Percentiles rank a stretch among this genome's conserved stretches.
Conservation (phyloP, 1,140 invertebrate genomes). For the Condylostylus longicornis region DNA sequence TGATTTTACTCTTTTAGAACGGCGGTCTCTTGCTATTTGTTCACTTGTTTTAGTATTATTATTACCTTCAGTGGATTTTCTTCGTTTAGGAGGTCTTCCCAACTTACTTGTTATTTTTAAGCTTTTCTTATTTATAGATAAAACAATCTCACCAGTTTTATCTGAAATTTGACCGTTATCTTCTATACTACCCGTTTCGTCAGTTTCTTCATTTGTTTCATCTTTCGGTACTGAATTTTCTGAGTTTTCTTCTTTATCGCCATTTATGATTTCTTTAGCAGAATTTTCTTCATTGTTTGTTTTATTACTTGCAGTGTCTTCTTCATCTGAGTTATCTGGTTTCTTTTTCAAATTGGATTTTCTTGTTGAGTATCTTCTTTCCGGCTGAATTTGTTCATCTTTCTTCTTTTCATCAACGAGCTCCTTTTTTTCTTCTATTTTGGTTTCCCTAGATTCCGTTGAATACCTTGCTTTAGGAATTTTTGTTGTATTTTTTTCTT, state of each 20-base stretch:
- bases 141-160: too few relatives aligned
- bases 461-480: background rate
- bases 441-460: background rate
- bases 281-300: conserved; percentile 1
- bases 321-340: conserved; percentile 1
- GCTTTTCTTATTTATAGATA: too few relatives aligned
- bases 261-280: background rate
- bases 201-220: background rate
- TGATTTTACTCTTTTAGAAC: conserved; percentile 8
- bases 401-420: background rate
- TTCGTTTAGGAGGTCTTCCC: background rate
- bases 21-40: background rate
- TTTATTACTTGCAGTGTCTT: conserved; percentile 5
- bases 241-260: background rate
- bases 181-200: background rate
- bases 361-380: conserved; percentile 7
- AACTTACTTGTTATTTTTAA: background rate
- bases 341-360: conserved; percentile 9
- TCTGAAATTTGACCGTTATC: too few relatives aligned
- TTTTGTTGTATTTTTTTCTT: conserved; percentile 5
- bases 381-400: background rate
- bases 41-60: background rate
- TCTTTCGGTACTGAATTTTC: background rate
- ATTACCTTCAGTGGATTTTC: conserved; percentile 7
- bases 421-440: background rate